phyloP scores from a whole-genome alignment of 2,888 invertebrate genomes.

The Xylophagus ater region DNA sequence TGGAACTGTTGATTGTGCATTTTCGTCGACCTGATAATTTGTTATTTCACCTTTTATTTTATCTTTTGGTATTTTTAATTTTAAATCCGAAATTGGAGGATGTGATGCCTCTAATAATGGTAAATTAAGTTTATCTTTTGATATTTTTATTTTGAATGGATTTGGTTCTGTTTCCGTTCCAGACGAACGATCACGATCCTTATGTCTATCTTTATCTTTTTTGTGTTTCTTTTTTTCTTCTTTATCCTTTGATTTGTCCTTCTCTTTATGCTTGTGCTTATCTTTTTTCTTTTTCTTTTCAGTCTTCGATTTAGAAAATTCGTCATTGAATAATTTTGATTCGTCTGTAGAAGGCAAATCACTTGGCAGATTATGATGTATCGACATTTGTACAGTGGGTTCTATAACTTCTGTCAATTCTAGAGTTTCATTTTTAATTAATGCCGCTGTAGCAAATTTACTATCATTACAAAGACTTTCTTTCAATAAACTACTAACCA shows the following conservation, averaged over 20 bases:
- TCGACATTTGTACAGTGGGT: background rate
- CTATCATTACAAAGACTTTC: slow-evolving; percentile 44
- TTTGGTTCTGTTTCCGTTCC: slow-evolving; percentile 13
- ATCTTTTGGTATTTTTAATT: slow-evolving; percentile 74
- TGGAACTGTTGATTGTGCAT: slow-evolving; percentile 19
- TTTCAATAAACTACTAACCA: slow-evolving; percentile 59
- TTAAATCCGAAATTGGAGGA: slow-evolving; percentile 44
- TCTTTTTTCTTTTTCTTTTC: slow-evolving; percentile 60
- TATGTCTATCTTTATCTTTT: slow-evolving; percentile 49
- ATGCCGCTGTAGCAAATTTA: slow-evolving; percentile 18
- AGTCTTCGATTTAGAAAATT: slow-evolving; percentile 18
- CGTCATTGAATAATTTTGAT: too few species aligned
- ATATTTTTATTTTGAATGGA: slow-evolving; percentile 46
- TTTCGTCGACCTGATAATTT: slow-evolving; percentile 12
- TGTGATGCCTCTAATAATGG: slow-evolving; percentile 22
- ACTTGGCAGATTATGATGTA: background rate
- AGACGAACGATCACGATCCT: slow-evolving; percentile 24
- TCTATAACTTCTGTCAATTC: background rate
- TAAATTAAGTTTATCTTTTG: slow-evolving; percentile 46
- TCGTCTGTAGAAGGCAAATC: too few species aligned
- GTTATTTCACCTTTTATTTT: slow-evolving; percentile 46
- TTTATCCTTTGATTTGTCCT: slow-evolving; percentile 61
- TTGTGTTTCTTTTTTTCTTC: slow-evolving; percentile 63
- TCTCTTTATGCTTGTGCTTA: slow-evolving; percentile 70
- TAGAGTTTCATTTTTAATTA: background rate